Percentiles rank a stretch among this genome's conserved stretches.
These are phyloP conservation scores for Camptogramma bilineatum DNA, from an alignment of 2,888 invertebrate species.

Conservation along the genomic window DNA sequence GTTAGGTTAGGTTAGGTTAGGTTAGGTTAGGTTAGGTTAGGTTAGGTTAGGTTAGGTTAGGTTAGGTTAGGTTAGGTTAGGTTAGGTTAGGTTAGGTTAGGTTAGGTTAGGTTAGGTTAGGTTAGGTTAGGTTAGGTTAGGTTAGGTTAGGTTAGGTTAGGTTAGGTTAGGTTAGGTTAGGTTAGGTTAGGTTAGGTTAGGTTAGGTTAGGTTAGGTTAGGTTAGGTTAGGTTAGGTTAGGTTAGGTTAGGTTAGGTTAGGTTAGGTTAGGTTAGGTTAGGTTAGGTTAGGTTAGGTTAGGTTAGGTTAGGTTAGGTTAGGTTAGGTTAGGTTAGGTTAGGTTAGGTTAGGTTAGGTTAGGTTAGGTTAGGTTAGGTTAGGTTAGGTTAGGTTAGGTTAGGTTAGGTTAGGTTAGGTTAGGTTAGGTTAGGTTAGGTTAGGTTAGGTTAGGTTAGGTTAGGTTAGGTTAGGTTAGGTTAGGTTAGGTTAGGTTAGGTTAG, in stretches of 20 bases:
- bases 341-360: slow-evolving; percentile 34
- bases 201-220: slow-evolving; percentile 31
- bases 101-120: slow-evolving; percentile 20
- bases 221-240: slow-evolving; percentile 38
- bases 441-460: slow-evolving; percentile 36
- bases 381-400: slow-evolving; percentile 34
- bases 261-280: slow-evolving; percentile 32
- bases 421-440: slow-evolving; percentile 34
- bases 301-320: slow-evolving; percentile 36
- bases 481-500: slow-evolving; percentile 36
- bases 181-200: slow-evolving; percentile 35
- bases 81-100: too few relatives aligned
- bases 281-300: slow-evolving; percentile 26
- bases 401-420: slow-evolving; percentile 33
- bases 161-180: slow-evolving; percentile 33
- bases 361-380: slow-evolving; percentile 37
- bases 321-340: slow-evolving; percentile 34
- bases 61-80: too few relatives aligned
- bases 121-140: slow-evolving; percentile 25
- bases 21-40: slow-evolving; percentile 31
- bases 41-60: slow-evolving; percentile 22
- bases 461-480: slow-evolving; percentile 36
- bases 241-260: slow-evolving; percentile 39
- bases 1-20: slow-evolving; percentile 28
- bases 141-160: slow-evolving; percentile 10